Percentiles rank a stretch among this genome's conserved stretches.
Evolutionary conservation across 2,888 invertebrate species (phyloP).

Genomic region (Ditula angustiorana): DNA sequence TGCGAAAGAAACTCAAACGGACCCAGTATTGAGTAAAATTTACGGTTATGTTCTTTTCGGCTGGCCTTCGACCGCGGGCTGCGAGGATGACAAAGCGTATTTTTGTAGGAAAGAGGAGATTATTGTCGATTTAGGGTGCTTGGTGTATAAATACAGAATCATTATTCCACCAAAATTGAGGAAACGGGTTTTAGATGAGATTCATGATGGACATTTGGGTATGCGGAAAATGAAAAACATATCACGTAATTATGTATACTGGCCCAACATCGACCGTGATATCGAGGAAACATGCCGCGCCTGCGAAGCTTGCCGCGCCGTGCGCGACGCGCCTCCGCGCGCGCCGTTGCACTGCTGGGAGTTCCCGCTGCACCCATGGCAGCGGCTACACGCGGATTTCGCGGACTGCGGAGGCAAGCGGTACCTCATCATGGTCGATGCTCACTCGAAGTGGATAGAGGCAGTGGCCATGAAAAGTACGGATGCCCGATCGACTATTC

Average conservation of each 20-base stretch:
- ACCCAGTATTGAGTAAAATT: too few species aligned
- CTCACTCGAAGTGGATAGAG: slow-evolving; percentile 12
- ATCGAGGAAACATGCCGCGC: slow-evolving; percentile 1
- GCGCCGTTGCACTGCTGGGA: too few species aligned
- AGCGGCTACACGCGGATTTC: neutral
- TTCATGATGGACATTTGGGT: slow-evolving; percentile 15
- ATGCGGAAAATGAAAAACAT: slow-evolving; percentile 18
- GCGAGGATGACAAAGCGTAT: slow-evolving; percentile 34
- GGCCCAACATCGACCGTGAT: slow-evolving; percentile 10
- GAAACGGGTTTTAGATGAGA: slow-evolving; percentile 11
- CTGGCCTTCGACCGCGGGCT: slow-evolving; percentile 35
- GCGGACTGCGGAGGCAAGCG: neutral
- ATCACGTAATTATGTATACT: slow-evolving; percentile 17
- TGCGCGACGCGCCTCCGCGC: too few species aligned
- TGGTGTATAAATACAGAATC: slow-evolving; percentile 41
- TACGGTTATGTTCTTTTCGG: slow-evolving; percentile 35
- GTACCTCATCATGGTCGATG: neutral
- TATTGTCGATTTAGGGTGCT: slow-evolving; percentile 34
- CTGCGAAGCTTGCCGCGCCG: neutral
- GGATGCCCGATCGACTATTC: neutral
- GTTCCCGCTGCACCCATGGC: too few species aligned
- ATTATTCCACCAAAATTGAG: slow-evolving; percentile 26
- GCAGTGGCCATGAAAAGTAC: neutral
- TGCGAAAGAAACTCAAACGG: too few species aligned
- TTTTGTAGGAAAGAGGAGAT: slow-evolving; percentile 35